These are phyloP conservation scores for Rafetus swinhoei DNA, from an alignment of 2,113 vertebrate species.

Conservation along the genomic window DNA sequence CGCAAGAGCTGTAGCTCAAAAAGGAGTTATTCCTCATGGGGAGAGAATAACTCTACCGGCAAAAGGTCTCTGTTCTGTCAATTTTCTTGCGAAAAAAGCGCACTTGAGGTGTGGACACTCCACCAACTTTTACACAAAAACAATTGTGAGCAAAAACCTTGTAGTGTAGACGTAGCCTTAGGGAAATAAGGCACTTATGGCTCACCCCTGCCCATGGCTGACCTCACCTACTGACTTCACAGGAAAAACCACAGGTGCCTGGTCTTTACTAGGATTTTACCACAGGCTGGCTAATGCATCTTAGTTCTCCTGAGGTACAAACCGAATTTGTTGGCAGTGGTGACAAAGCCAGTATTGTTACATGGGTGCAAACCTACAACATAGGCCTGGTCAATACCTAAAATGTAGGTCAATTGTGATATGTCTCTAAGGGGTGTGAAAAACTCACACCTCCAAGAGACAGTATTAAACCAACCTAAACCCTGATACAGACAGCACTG, in stretches of 20 bases:
- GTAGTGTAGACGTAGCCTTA: too few species aligned
- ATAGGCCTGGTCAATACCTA: not conserved
- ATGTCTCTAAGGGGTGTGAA: not conserved
- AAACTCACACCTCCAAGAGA: not conserved
- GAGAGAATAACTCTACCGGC: too few species aligned
- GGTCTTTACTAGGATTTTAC: not conserved
- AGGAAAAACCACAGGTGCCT: not conserved
- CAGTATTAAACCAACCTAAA: not conserved
- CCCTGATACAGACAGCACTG: not conserved
- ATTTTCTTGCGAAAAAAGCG: too few species aligned
- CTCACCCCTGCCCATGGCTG: not conserved
- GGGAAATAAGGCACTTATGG: not conserved
- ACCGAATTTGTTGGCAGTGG: not conserved
- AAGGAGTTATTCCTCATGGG: too few species aligned
- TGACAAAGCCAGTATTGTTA: not conserved
- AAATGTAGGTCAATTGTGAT: not conserved
- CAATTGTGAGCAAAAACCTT: too few species aligned
- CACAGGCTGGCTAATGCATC: not conserved
- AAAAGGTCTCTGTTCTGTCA: too few species aligned
- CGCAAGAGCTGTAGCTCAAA: too few species aligned
- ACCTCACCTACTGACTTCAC: not conserved
- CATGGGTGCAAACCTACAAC: not conserved
- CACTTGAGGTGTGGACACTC: too few species aligned
- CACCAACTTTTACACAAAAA: too few species aligned
- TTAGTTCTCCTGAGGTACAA: not conserved